Base-by-base conservation (phyloP, 2,797 vertebrate species). In the Gadopsis bispinosus region DNA sequence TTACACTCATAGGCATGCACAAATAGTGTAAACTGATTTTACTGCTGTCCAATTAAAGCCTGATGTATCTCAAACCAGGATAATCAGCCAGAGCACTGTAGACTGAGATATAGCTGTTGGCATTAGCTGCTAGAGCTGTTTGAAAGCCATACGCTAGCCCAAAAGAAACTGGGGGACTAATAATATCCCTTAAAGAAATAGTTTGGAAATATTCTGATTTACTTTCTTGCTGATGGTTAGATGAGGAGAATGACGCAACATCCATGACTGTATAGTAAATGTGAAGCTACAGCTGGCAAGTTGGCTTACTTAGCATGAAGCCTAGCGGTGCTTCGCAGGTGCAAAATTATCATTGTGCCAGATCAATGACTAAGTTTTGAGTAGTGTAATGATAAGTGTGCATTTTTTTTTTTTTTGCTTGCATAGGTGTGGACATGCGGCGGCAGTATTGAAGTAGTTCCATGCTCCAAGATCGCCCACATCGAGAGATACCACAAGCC, bases 401-500 rank as follows among this genome's bases (percentile, higher is more conserved):
- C 0, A 9, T 3, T 51, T 67, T 1, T 26, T 26, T 26, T 1
- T 26, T 26, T 60, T 33, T 12, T 60, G 4, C 53, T 63, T 11
- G 7, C 20, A 1, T 31, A 98, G 97, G 97, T 98, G 17, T 98
- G 98, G 97, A 96, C 97, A 64, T 99, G 98, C 0, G 98, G 98
- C 0, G 98, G 98, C 63, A 98, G 97, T 83, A 93, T 98, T 90
- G 97, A 99, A 89, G 95, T 99, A 7, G 87, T 99, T 10, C 98
- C 97, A 1, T 99, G 98, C 45, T 97, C 97, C 1, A 96, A 95
- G 0, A 96, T 99, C 12, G 97, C 97, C 0, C 98, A 99, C 79
- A 97, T 99, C 0, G 97, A 99, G 80, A 96, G 98, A 80, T 84
- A 81, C n/a, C 96, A 95, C 91, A 99, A 99, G 61, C 98, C 97